Conservation (phyloP, 2,113 vertebrate species). For the Larimichthys crocea region DNA sequence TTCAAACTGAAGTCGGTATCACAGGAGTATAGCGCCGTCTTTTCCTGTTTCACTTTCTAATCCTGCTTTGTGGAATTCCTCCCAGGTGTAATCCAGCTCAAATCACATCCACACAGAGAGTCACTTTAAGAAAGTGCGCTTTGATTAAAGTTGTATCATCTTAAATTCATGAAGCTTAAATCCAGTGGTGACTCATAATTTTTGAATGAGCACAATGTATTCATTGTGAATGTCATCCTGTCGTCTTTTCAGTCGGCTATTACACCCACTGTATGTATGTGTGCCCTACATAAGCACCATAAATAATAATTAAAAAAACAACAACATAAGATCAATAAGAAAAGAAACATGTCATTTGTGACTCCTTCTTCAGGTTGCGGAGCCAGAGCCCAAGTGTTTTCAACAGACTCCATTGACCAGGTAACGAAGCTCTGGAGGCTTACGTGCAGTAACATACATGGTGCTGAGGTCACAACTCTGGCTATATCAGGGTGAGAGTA, state of each 20-base stretch:
- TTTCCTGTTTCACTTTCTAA: conserved; percentile 13
- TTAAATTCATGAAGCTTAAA: neutral
- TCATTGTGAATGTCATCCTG: neutral
- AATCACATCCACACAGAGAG: conserved; percentile 4
- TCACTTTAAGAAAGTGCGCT: neutral
- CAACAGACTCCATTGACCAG: too few species aligned
- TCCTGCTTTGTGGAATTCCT: neutral
- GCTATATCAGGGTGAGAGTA: neutral
- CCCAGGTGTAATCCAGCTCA: conserved; percentile 12
- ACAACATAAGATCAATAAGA: neutral
- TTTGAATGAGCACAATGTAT: neutral
- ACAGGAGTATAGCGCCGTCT: neutral
- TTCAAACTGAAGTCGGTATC: neutral
- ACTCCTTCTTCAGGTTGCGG: too few species aligned
- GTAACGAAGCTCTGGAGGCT: too few species aligned
- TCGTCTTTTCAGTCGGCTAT: neutral
- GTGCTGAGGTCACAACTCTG: neutral
- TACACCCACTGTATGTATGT: neutral
- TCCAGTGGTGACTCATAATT: neutral
- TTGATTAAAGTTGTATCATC: neutral
- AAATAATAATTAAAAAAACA: neutral
- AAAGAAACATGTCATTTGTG: neutral
- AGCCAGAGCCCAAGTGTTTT: neutral
- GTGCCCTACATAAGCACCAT: neutral
- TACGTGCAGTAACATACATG: neutral